phyloP scores from a whole-genome alignment of 2,113 vertebrate species.

The Cottus gobio region DNA sequence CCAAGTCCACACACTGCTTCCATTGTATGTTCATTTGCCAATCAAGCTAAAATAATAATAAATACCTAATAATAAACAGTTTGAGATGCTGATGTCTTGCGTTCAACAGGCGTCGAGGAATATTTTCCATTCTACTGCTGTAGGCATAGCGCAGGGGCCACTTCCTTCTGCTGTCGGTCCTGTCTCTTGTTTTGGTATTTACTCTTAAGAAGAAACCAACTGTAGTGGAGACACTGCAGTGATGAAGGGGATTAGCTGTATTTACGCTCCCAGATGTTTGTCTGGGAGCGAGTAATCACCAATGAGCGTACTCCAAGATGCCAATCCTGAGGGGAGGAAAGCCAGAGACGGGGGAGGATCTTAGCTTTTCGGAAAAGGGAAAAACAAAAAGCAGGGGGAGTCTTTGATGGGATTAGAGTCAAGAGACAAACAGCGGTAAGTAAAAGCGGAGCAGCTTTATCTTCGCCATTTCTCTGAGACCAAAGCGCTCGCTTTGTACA shows the following conservation, averaged over 20 bases:
- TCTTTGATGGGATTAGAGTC: conserved; percentile 79
- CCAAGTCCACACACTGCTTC: not conserved
- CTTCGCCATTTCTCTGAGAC: conserved; percentile 55
- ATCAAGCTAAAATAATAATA: conserved; percentile 1
- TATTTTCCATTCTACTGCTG: conserved; percentile 25
- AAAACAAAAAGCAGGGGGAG: conserved; percentile 63
- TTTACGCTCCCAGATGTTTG: conserved; percentile 74
- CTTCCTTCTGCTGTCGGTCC: conserved; percentile 35
- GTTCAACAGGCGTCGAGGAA: conserved; percentile 26
- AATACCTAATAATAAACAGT: no score
- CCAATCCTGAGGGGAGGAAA: conserved; percentile 60
- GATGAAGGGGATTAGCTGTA: conserved; percentile 70
- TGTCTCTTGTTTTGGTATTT: conserved; percentile 57
- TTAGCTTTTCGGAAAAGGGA: conserved; percentile 38
- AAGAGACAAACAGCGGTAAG: conserved; percentile 64
- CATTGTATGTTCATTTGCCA: conserved; percentile 22
- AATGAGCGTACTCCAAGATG: conserved; percentile 56
- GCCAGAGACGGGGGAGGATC: conserved; percentile 42
- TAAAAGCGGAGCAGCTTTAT: conserved; percentile 60
- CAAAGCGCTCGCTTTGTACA: conserved; percentile 61
- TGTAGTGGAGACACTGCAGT: conserved; percentile 22
- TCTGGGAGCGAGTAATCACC: conserved; percentile 68
- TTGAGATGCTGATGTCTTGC: not conserved
- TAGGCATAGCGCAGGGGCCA: not conserved
- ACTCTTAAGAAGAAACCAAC: conserved; percentile 36